Conservation (phyloP, 2,113 vertebrate genomes). For the Syngnathus scovelli region DNA sequence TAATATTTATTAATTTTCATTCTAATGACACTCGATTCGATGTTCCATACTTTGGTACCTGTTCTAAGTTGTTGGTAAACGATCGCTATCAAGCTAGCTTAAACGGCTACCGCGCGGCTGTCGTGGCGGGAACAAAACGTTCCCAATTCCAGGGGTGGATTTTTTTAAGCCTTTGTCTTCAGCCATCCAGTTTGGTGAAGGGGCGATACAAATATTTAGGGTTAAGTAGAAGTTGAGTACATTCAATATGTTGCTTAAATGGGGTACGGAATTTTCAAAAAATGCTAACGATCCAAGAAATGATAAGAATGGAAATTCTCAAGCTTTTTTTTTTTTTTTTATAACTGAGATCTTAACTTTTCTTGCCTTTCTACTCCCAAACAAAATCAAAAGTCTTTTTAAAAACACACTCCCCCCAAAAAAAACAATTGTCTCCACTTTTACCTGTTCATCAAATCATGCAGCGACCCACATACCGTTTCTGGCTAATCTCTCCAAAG, state of each 20-base stretch:
- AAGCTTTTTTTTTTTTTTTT: no score
- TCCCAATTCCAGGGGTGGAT: no score
- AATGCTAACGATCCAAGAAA: background rate
- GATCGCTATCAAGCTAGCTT: no score
- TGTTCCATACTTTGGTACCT: no score
- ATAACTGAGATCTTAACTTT: background rate
- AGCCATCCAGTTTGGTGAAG: no score
- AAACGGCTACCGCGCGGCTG: no score
- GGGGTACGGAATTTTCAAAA: background rate
- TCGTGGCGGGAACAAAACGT: no score
- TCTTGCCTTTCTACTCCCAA: conserved; percentile 9
- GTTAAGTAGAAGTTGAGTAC: background rate
- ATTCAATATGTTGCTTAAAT: background rate
- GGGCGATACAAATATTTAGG: background rate
- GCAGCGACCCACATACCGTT: conserved; percentile 23
- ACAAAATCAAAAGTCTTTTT: conserved; percentile 20
- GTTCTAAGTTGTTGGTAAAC: no score
- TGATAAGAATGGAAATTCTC: background rate
- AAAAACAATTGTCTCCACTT: conserved; percentile 33
- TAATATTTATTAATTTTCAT: no score
- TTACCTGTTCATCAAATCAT: conserved; percentile 49
- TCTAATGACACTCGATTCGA: no score
- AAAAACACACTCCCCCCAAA: conserved; percentile 13
- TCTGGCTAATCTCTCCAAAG: conserved; percentile 49
- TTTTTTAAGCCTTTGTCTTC: no score